A percentile compares a stretch with the other conserved stretches of the same genome.
Conservation (phyloP, 2,888 invertebrate species). For the Trissoscelio sp. region DNA sequence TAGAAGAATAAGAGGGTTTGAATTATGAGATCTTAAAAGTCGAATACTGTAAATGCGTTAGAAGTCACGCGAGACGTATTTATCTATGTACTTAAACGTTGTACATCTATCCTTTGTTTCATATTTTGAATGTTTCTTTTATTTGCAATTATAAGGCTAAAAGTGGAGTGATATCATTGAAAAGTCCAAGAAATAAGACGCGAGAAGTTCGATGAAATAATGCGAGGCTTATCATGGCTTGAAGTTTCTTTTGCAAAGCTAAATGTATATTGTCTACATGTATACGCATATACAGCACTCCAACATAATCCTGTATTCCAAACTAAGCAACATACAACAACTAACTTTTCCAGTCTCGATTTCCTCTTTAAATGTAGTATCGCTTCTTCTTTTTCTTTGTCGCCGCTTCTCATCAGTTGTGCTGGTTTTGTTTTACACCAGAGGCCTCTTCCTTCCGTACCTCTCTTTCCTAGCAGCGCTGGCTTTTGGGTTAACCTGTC, state of each 20-base stretch:
- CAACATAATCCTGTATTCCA: conserved; percentile 81
- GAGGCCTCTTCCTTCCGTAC: conserved; percentile 66
- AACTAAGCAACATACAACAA: conserved; percentile 79
- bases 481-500: conserved; percentile 78
- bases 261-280: conserved; percentile 43
- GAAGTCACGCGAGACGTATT: conserved; percentile 72
- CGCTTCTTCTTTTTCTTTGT: conserved; percentile 69
- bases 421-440: conserved; percentile 65
- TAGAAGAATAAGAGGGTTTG: background rate
- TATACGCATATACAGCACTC: conserved; percentile 17
- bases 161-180: background rate
- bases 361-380: conserved; percentile 70
- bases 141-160: no score
- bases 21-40: conserved; percentile 74
- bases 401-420: conserved; percentile 57
- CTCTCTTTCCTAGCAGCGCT: conserved; percentile 54
- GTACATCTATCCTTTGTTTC: conserved; percentile 36
- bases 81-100: conserved; percentile 83
- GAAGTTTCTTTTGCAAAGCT: conserved; percentile 76
- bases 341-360: conserved; percentile 78
- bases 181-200: conserved; percentile 29
- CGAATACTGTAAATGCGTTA: conserved; percentile 73
- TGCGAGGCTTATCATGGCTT: conserved; percentile 80
- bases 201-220: conserved; percentile 46
- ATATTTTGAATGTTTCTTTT: background rate